A percentile compares a stretch with the other conserved stretches of the same genome.
These are phyloP conservation scores for Psococerastis gibbosa DNA, from an alignment of 2,888 invertebrate genomes.

Conservation along the genomic window DNA sequence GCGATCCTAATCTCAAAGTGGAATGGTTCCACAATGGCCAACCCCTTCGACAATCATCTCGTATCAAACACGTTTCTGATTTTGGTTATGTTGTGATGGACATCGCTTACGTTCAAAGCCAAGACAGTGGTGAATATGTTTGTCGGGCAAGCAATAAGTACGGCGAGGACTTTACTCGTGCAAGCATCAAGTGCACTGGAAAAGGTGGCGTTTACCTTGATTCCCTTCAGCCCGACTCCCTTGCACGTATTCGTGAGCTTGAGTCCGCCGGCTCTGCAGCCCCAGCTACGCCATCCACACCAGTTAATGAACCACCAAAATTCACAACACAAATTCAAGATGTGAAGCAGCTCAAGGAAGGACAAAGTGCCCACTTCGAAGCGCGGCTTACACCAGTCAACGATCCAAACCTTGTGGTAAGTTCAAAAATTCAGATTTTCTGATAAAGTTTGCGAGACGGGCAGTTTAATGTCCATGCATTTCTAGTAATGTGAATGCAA, in stretches of 20 bases:
- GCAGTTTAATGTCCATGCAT: no score
- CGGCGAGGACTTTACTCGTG: constrained; percentile 73
- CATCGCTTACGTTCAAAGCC: constrained; percentile 81
- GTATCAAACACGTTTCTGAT: constrained; percentile 85
- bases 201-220: constrained; percentile 75
- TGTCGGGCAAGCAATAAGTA: constrained; percentile 82
- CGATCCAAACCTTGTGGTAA: constrained; percentile 74
- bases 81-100: constrained; percentile 91
- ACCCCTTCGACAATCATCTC: constrained; percentile 68
- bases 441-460: not conserved
- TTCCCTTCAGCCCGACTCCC: constrained; percentile 75
- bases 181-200: constrained; percentile 66
- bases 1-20: constrained; percentile 81
- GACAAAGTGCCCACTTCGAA: constrained; percentile 86
- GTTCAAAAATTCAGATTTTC: constrained; percentile 15
- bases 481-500: no score
- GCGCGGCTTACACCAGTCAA: constrained; percentile 83
- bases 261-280: constrained; percentile 49
- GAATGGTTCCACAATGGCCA: constrained; percentile 95
- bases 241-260: constrained; percentile 70
- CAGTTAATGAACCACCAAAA: constrained; percentile 65
- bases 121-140: constrained; percentile 84
- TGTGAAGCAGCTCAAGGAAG: constrained; percentile 73
- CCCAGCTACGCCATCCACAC: constrained; percentile 40
- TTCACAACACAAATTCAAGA: constrained; percentile 76